These are phyloP conservation scores for Oeneis ivallda DNA, from an alignment of 2,888 invertebrate species.

Conservation along the genomic window DNA sequence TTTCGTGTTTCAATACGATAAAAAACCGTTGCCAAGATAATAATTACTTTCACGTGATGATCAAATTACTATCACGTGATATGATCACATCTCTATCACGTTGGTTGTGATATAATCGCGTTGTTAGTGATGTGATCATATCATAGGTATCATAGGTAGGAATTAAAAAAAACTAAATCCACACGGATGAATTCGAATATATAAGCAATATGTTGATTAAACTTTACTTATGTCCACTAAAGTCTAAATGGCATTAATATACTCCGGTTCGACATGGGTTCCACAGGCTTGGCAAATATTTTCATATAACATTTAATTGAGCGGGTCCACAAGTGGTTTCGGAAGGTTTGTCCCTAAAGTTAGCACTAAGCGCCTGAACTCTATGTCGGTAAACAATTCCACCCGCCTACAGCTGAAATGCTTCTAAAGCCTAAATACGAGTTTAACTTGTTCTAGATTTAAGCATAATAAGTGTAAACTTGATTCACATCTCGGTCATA, in stretches of 20 bases:
- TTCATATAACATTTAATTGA: background rate
- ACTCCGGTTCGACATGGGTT: background rate
- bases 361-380: background rate
- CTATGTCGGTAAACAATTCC: slow-evolving; percentile 1
- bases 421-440: background rate
- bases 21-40: too few relatives aligned
- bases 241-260: background rate
- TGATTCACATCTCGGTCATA: too few relatives aligned
- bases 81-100: too few relatives aligned
- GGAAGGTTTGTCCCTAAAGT: background rate
- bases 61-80: too few relatives aligned
- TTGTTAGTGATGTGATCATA: too few relatives aligned
- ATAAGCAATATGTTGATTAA: too few relatives aligned
- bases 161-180: too few relatives aligned
- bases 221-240: background rate
- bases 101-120: too few relatives aligned
- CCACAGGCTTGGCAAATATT: background rate
- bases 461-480: background rate
- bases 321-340: slow-evolving; percentile 3
- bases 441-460: background rate
- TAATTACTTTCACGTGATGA: too few relatives aligned
- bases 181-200: too few relatives aligned
- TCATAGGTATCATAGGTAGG: too few relatives aligned
- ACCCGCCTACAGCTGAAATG: background rate
- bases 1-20: too few relatives aligned